Percentiles rank a stretch among this genome's conserved stretches.
These are phyloP conservation scores for Corythucha ciliata DNA, from an alignment of 2,888 invertebrate genomes.

Conservation along the genomic window DNA sequence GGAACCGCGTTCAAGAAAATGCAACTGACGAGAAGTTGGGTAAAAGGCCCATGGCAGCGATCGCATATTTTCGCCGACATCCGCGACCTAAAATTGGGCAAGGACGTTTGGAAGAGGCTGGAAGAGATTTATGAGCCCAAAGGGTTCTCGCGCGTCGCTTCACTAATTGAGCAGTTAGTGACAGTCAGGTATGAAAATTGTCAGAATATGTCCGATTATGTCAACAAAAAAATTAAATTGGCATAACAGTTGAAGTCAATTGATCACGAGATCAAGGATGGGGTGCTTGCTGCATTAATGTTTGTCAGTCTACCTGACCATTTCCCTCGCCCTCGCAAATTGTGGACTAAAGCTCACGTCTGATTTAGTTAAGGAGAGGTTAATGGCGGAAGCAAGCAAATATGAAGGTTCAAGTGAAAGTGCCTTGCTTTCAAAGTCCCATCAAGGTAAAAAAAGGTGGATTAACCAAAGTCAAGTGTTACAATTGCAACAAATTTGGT, in stretches of 20 bases:
- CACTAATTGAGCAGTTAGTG: conserved; percentile 1
- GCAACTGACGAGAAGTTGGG: not conserved
- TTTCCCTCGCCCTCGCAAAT: not conserved
- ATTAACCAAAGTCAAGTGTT: not conserved
- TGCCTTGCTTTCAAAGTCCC: conserved; percentile 1
- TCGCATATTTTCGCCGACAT: conserved; percentile 1
- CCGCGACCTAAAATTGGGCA: conserved; percentile 1
- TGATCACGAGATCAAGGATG: conserved; percentile 1
- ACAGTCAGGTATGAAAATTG: conserved; percentile 1
- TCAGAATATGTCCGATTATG: not conserved
- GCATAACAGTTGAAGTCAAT: conserved; percentile 1
- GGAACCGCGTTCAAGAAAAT: conserved; percentile 1
- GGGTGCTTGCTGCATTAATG: not conserved
- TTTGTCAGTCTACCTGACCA: conserved; percentile 1
- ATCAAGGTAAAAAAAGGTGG: not conserved
- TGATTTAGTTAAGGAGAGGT: not conserved
- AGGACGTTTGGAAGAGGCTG: conserved; percentile 1
- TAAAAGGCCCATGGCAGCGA: conserved; percentile 1
- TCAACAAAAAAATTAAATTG: conserved; percentile 1
- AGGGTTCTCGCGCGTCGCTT: not conserved
- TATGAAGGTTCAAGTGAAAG: not conserved
- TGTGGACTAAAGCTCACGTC: not conserved
- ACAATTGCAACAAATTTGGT: not conserved
- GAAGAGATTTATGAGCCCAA: not conserved
- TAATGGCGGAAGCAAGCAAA: conserved; percentile 1